Base-by-base conservation (phyloP, 2,113 vertebrate genomes). In the Ochotona curzoniae region DNA sequence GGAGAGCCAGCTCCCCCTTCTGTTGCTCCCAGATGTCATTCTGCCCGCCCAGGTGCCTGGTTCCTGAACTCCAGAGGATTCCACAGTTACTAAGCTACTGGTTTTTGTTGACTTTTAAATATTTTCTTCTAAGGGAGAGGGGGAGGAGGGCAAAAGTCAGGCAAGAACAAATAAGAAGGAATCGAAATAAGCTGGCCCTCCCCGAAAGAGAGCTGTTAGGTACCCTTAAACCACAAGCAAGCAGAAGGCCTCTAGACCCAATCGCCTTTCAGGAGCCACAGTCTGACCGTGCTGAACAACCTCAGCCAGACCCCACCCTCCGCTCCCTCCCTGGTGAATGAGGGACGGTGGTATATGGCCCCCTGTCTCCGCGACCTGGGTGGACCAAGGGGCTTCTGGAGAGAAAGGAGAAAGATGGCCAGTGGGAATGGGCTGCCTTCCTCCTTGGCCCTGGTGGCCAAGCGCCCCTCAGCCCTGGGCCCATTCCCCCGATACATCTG, bases 401-500 rank as follows among this genome's bases (percentile, higher is more conserved):
- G 94, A 93, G 94, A 94, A 35, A 95, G 93, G 32, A 96, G 81
- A 87, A 98, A 94, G 94, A 96, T 97, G 92, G 87, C 96, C 14
- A 85, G 71, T 3, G 95, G 82, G 21, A 94, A 83, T 0, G 47
- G 32, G 1, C 57, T 96, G 79, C 83, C 90, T 67, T 90, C 83
- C 9, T 86, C 96, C 20, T 94, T 74, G 0, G 12, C 15, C 32
- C 74, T 38, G n/a, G 87, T 74, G 74, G 14, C 96, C 8, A 96
- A 97, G 79, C 75, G 70, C 12, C 67, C 38, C 0, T 98, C 96
- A 2, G 98, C 98, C 0, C 92, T 98, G 26, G 97, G 98, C 5
- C 98, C 98, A 0, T 99, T 98, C 92, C 98, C 98, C 8, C 97
- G 98, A 90, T 98, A 97, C 71, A 97, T 97, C 78, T 99, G 98